These are phyloP conservation scores for Bombylius discolor DNA, from an alignment of 2,888 invertebrate species.

Conservation along the genomic window DNA sequence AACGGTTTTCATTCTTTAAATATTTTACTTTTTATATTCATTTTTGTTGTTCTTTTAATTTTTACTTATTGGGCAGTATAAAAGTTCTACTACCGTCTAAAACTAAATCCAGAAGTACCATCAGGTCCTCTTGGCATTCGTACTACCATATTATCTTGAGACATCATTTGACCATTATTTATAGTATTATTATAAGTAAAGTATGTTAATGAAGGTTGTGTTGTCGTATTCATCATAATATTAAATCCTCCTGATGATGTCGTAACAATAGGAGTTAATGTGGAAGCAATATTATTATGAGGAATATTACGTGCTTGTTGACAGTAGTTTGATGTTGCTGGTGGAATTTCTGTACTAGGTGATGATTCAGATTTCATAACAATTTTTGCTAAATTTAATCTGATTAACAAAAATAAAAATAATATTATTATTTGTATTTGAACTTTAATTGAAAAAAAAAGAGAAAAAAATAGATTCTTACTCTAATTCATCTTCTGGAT, in stretches of 20 bases:
- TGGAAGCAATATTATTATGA: not conserved
- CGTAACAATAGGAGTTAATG: not conserved
- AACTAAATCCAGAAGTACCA: conserved; percentile 56
- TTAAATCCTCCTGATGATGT: not conserved
- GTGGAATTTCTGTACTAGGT: not conserved
- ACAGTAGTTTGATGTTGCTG: not conserved
- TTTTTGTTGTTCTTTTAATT: too few relatives aligned
- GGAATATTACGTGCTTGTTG: not conserved
- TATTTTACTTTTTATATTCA: too few relatives aligned
- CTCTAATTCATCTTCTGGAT: conserved; percentile 61
- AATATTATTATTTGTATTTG: too few relatives aligned
- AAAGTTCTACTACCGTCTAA: conserved; percentile 43
- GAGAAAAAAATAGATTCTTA: conserved; percentile 17
- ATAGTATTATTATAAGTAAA: not conserved
- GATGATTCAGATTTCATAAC: not conserved
- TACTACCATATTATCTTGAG: conserved; percentile 36
- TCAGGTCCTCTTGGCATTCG: conserved; percentile 69
- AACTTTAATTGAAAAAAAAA: too few relatives aligned
- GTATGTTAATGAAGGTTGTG: not conserved
- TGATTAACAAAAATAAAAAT: not conserved
- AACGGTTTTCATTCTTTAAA: too few relatives aligned
- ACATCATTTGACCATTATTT: conserved; percentile 1
- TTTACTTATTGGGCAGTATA: too few relatives aligned
- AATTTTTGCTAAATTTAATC: not conserved
- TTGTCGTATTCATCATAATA: not conserved